Base-by-base conservation (phyloP, 2,797 vertebrate species). In the Coracias cyanogaster region DNA sequence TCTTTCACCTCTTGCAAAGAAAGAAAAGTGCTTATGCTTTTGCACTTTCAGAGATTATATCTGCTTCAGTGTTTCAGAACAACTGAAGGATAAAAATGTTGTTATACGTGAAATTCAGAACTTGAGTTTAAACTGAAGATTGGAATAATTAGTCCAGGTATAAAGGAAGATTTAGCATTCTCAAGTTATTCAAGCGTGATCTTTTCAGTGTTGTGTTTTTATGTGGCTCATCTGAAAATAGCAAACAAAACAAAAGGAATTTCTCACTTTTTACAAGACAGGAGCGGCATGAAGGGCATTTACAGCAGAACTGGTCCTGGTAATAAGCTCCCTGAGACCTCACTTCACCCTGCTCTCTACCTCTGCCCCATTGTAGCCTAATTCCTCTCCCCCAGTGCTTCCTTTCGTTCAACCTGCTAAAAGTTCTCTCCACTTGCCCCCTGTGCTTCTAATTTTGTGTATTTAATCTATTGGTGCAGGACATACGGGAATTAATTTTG, bases 51-150 rank as follows among this genome's bases (percentile, higher is more conserved):
- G 51, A 90, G 48, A 69, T 91, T 58, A 58, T 58, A 58, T 72
- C 52, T 91, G 49, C 57, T 81, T 91, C 62, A 39, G 28, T 85
- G 62, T 93, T 84, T 89, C 57, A 83, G 86, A 85, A 49, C n/a
- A 69, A 74, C n/a, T 62, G 52, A 89, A 83, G 28, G 51, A 80
- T 91, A 74, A 85, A 85, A 89, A 51, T 69, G 29, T 52, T 81
- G 24, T 64, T 93, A 41, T 33, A 61, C 57, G 22, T 89, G 86
- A 89, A 91, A 89, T 81, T 89, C 65, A 72, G 39, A 90, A 48
- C 19, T 31, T 79, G 49, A 76, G 92, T 58, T 90, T 86, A 90
- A 86, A 58, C 84, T 82, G 29, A 92, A 93, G 69, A 77, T 95
- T 73, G 67, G 37, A 90, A 70, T 52, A 81, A 85, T 96, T 94